These are phyloP conservation scores for Ditylenchus weischeri DNA, from an alignment of 2,888 invertebrate genomes.

Conservation along the genomic window DNA sequence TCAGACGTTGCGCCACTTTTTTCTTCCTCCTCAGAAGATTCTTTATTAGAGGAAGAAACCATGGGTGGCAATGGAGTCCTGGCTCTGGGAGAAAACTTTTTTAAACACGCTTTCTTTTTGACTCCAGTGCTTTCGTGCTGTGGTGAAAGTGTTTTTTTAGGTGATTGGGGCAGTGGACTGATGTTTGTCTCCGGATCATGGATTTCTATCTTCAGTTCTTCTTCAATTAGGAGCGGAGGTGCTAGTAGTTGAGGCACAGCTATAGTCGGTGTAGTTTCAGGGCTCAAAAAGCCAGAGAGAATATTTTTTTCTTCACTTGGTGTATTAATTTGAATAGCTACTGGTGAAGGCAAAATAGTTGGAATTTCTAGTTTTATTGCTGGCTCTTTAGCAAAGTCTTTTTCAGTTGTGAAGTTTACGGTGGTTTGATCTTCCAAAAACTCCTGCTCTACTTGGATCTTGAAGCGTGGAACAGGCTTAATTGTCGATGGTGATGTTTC, in stretches of 20 bases:
- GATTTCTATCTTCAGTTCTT: neutral
- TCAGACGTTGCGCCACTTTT: neutral
- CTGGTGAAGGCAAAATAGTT: no score
- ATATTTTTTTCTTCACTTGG: no score
- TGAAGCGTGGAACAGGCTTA: no score
- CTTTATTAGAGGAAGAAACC: neutral
- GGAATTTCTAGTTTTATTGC: no score
- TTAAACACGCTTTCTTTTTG: conserved; percentile 20
- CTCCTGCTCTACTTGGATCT: no score
- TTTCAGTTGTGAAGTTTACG: no score
- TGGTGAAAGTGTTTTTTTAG: neutral
- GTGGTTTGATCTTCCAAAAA: no score
- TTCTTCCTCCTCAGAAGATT: neutral
- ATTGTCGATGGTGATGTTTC: no score
- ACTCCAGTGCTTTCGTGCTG: conserved; percentile 12
- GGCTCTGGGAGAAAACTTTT: conserved; percentile 19
- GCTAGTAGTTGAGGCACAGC: neutral
- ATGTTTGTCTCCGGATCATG: neutral
- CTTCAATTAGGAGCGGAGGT: neutral
- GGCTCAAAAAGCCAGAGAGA: no score
- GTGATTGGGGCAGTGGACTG: neutral
- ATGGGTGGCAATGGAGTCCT: conserved; percentile 19
- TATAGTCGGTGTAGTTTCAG: no score
- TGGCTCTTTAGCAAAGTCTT: no score
- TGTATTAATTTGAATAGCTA: no score